phyloP scores from a whole-genome alignment of 2,888 invertebrate genomes.

The Dimorphilus gyrociliatus region DNA sequence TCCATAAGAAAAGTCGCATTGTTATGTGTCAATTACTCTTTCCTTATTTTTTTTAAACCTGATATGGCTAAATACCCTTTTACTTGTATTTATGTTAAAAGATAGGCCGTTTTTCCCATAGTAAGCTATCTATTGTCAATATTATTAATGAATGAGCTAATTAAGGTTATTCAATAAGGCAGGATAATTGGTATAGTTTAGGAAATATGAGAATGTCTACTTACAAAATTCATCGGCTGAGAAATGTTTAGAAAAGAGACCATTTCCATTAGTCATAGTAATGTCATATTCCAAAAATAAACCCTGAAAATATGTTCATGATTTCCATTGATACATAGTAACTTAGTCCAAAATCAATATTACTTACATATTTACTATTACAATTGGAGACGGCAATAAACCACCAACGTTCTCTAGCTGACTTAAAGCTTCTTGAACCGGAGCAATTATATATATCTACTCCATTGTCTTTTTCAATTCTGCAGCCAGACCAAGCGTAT shows the following conservation, averaged over 20 bases:
- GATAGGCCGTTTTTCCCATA: no score
- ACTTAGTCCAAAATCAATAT: slow-evolving; percentile 1
- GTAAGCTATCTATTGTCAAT: no score
- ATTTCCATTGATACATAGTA: not conserved
- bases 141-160: no score
- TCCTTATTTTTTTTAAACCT: no score
- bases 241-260: slow-evolving; percentile 67
- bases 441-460: slow-evolving; percentile 13
- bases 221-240: slow-evolving; percentile 89
- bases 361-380: slow-evolving; percentile 6
- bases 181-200: no score
- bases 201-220: no score
- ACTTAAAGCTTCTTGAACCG: slow-evolving; percentile 49
- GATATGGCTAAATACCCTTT: no score
- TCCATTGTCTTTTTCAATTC: not conserved
- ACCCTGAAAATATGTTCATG: slow-evolving; percentile 45
- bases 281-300: slow-evolving; percentile 61
- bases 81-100: no score
- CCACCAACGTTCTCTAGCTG: slow-evolving; percentile 81
- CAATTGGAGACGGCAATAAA: slow-evolving; percentile 72
- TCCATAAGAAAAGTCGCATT: no score
- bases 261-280: slow-evolving; percentile 70
- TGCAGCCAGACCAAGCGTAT: slow-evolving; percentile 13
- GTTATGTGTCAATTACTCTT: no score
- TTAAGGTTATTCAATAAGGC: no score